These are phyloP conservation scores for Meandrina meandrites DNA, from an alignment of 92 coral and sea anemone species.

Conservation along the genomic window DNA sequence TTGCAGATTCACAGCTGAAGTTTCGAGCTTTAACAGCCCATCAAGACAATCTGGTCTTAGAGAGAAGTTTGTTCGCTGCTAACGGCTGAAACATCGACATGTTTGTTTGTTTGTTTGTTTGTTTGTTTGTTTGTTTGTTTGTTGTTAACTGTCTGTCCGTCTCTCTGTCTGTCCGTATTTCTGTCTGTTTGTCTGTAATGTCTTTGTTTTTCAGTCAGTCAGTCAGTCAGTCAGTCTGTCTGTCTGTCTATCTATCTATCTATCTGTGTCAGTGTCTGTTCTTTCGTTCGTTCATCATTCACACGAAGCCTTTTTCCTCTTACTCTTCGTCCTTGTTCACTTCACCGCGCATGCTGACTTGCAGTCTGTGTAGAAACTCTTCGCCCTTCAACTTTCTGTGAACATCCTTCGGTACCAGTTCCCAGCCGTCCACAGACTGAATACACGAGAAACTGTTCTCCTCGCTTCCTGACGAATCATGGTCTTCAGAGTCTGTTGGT, in stretches of 20 bases:
- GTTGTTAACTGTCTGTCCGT: neutral
- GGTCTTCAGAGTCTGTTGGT: constrained; percentile 13
- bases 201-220: neutral
- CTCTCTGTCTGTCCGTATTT: neutral
- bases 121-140: neutral
- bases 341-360: constrained; percentile 61
- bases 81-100: neutral
- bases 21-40: too few relatives aligned
- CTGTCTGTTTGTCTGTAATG: neutral
- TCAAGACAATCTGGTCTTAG: too few relatives aligned
- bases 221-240: neutral
- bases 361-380: constrained; percentile 81
- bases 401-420: constrained; percentile 48
- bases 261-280: too few relatives aligned
- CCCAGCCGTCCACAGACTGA: constrained; percentile 52
- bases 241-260: neutral
- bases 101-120: neutral
- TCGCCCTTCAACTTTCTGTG: constrained; percentile 77
- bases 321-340: constrained; percentile 64
- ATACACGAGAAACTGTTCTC: constrained; percentile 52
- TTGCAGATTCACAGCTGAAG: too few relatives aligned
- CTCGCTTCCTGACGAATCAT: constrained; percentile 46
- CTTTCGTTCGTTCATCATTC: neutral
- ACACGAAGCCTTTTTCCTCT: constrained; percentile 9
- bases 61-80: too few relatives aligned